Evolutionary conservation across 2,888 invertebrate genomes (phyloP).

Genomic region (Dioctria linearis): DNA sequence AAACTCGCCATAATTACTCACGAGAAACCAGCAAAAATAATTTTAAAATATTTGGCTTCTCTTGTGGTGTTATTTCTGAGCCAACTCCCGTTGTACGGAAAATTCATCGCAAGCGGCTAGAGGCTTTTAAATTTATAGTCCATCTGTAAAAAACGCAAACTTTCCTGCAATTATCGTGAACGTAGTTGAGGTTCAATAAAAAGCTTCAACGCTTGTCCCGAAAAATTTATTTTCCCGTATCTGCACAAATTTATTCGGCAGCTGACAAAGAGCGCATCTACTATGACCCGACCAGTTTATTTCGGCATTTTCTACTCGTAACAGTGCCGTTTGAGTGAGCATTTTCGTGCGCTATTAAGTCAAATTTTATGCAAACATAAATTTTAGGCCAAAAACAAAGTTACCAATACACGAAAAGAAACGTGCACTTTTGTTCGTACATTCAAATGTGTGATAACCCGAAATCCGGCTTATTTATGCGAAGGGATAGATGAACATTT

Average conservation of each 20-base stretch:
- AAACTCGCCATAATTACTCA: no score
- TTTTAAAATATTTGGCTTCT: no score
- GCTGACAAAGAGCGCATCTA: constrained; percentile 35
- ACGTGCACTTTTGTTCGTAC: constrained; percentile 27
- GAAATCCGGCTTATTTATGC: constrained; percentile 56
- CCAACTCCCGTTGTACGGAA: no score
- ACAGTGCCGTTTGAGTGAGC: constrained; percentile 33
- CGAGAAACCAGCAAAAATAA: no score
- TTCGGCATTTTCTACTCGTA: constrained; percentile 18
- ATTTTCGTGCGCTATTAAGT: constrained; percentile 54
- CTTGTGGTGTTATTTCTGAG: no score
- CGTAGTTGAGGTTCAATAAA: constrained; percentile 49
- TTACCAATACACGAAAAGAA: constrained; percentile 49
- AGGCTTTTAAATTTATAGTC: constrained; percentile 36
- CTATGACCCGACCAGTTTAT: constrained; percentile 29
- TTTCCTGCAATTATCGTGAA: constrained; percentile 41
- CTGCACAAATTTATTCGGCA: constrained; percentile 48
- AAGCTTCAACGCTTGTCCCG: constrained; percentile 43
- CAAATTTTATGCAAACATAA: constrained; percentile 59
- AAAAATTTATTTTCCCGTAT: constrained; percentile 46
- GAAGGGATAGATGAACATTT: constrained; percentile 55
- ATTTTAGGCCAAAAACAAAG: constrained; percentile 54
- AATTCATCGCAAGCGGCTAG: no score
- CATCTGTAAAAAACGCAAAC: constrained; percentile 48
- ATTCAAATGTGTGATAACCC: constrained; percentile 40